phyloP scores from a whole-genome alignment of 1,140 invertebrate genomes.

The Euschistus heros region DNA sequence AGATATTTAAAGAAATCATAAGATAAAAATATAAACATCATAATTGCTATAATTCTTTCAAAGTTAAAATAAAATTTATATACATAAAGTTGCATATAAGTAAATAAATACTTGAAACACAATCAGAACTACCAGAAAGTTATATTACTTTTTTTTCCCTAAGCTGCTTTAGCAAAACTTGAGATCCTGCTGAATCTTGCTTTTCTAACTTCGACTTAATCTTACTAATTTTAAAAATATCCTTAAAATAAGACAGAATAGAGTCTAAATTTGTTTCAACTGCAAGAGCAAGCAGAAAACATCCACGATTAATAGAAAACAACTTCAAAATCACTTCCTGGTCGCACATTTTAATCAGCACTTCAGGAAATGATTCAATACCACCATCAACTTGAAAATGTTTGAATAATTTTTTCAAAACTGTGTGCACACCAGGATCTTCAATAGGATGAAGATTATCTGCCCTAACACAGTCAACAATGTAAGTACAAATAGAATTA shows the following conservation, averaged over 20 bases:
- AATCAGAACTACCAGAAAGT: too few species aligned
- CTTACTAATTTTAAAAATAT: background rate
- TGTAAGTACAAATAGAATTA: constrained; percentile 37
- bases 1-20: too few species aligned
- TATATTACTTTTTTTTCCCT: too few species aligned
- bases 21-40: too few species aligned
- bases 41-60: too few species aligned
- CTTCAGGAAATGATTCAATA: constrained; percentile 3
- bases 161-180: background rate
- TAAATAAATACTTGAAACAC: too few species aligned
- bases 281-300: constrained; percentile 15
- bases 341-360: background rate
- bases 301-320: constrained; percentile 17
- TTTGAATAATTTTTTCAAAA: constrained; percentile 65
- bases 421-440: constrained; percentile 65
- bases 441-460: constrained; percentile 48
- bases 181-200: background rate
- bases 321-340: constrained; percentile 13
- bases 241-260: constrained; percentile 9
- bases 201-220: background rate
- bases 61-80: too few species aligned
- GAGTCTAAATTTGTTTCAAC: constrained; percentile 3
- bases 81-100: too few species aligned
- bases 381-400: constrained; percentile 41
- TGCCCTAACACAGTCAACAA: constrained; percentile 37